These are phyloP conservation scores for Dicrostonyx torquatus DNA, from an alignment of 2,797 vertebrate genomes.

Conservation along the genomic window DNA sequence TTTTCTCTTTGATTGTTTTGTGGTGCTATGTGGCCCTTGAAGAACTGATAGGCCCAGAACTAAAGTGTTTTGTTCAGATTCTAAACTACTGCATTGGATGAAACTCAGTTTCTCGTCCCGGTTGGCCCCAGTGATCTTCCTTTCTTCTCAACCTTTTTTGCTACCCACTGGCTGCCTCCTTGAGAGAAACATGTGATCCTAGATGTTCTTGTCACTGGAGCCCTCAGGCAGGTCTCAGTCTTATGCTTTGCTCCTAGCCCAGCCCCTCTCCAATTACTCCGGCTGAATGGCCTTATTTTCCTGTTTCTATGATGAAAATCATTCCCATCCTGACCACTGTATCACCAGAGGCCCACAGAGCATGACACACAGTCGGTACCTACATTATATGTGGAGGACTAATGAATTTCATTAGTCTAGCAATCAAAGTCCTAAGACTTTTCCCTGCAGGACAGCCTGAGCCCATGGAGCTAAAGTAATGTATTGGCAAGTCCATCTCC, in stretches of 20 bases:
- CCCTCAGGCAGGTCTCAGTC: neutral
- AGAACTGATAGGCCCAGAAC: neutral
- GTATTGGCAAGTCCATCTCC: neutral
- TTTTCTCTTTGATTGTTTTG: neutral
- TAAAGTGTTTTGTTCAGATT: neutral
- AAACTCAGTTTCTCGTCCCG: neutral
- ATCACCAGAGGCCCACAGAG: neutral
- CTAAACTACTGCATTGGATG: neutral
- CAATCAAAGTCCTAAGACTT: neutral
- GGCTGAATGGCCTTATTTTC: neutral
- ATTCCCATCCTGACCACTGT: neutral
- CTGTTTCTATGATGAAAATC: neutral
- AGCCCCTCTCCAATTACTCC: neutral
- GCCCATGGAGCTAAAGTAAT: neutral
- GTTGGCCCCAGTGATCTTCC: neutral
- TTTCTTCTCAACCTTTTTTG: neutral
- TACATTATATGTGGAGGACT: neutral
- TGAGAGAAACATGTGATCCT: neutral
- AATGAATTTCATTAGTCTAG: constrained; percentile 23
- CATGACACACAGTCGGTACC: neutral
- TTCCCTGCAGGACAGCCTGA: neutral
- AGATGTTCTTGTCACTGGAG: neutral
- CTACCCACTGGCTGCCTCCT: neutral
- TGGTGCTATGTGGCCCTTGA: neutral
- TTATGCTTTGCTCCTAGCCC: neutral